These are phyloP conservation scores for Itoplectis maculator DNA, from an alignment of 2,888 invertebrate species.

Conservation along the genomic window DNA sequence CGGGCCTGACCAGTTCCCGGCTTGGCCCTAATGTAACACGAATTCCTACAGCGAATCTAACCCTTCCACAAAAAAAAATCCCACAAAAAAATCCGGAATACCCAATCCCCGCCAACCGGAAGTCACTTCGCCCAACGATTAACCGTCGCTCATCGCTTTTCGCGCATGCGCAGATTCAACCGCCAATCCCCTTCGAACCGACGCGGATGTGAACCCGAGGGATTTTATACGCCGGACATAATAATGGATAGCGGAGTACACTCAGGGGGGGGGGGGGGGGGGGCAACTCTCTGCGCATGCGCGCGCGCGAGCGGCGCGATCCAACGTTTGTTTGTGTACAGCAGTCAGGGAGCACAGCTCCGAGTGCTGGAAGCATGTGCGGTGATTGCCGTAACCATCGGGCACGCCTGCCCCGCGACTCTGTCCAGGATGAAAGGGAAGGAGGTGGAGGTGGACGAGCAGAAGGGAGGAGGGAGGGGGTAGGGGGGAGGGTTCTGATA, in stretches of 20 bases:
- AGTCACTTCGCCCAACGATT: constrained; percentile 70
- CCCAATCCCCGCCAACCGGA: too few relatives aligned
- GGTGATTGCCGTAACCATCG: constrained; percentile 82
- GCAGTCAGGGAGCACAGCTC: constrained; percentile 80
- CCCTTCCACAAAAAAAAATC: constrained; percentile 6
- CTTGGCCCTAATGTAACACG: too few relatives aligned
- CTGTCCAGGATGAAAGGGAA: constrained; percentile 44
- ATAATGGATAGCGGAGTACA: constrained; percentile 76
- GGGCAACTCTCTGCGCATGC: too few relatives aligned
- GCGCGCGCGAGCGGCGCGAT: constrained; percentile 36
- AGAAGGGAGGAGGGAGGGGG: constrained; percentile 23
- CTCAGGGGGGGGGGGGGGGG: too few relatives aligned
- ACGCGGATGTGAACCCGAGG: constrained; percentile 72
- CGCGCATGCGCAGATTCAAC: constrained; percentile 55
- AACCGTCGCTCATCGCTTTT: constrained; percentile 74
- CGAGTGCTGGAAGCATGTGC: constrained; percentile 82
- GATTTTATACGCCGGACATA: constrained; percentile 77
- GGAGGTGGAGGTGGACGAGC: constrained; percentile 1
- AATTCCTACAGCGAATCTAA: too few relatives aligned
- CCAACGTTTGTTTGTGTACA: constrained; percentile 78
- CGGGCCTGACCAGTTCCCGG: too few relatives aligned
- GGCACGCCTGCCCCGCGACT: constrained; percentile 80
- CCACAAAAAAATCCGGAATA: too few relatives aligned
- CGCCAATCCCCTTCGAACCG: constrained; percentile 51
- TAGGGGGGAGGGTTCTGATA: not conserved